Evolutionary conservation across 2,113 vertebrate genomes (phyloP), one percentile per base, ranked within the genome.

Genomic region (Madoqua kirkii): DNA sequence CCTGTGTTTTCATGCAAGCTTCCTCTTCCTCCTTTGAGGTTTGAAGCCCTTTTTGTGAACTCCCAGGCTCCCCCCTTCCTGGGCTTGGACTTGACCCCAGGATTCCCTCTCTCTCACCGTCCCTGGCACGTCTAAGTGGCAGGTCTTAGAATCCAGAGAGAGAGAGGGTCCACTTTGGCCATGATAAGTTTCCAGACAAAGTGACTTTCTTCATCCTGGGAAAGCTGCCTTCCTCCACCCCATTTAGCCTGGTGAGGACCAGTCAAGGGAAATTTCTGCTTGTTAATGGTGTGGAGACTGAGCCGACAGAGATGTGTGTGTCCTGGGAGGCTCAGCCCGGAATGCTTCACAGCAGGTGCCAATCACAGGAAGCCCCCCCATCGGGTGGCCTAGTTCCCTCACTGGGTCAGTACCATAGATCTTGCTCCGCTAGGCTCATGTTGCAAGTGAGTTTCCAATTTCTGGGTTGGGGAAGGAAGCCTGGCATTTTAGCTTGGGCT

Each of bases 251-350:
- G 86, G 64, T 43, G 81, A 74, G 82, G 82, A 59, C 85, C 83
- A 89, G 96, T 78, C 83, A 57, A 16, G 94, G 93, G 97, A 93
- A 97, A 95, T 95, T 95, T 87, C 50, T 0, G 21, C 93, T 81
- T 33, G 93, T 97, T 97, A 97, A 96, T 97, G 96, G 93, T 25
- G 86, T 96, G 96, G 94, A 97, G 97, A 93, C 83, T 27, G 90
- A 96, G 67, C 1, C 0, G 94, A 93, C 92, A 85, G 97, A 98
- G 94, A 96, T 95, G 76, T 93, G 94, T 97, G 89, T 81, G 93
- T 91, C 97, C 91, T 71, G 67, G 93, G 95, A 88, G 96, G 93
- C 96, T 64, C 71, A 33, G 94, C 82, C 97, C 9, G 64, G 90
- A 94, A 96, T 27, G 85, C 94, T 97, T 95, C 88, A 16, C 59